Evolutionary conservation across 2,797 vertebrate genomes (phyloP), one percentile per base, ranked within the genome.

Genomic region (Rhodeus uyekii): DNA sequence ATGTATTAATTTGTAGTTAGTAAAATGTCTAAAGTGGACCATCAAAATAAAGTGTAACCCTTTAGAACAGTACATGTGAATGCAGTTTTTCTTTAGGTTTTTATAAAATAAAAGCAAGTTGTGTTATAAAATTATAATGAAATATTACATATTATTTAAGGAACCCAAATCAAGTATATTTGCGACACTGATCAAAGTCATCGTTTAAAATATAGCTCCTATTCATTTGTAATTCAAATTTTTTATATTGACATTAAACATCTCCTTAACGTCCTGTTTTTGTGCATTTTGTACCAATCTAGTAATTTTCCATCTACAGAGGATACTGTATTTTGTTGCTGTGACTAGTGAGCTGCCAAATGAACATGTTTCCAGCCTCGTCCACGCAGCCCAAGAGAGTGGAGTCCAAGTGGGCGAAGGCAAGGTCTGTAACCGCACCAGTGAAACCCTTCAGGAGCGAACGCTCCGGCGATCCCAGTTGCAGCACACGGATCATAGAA

Each of bases 361-460:
- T 96, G 77, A 99, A 97, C 80, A 99, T 94, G 93, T 96, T 97
- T 80, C 98, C 98, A 0, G 97, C 96, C 90, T 99, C 98, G 83
- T 99, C 98, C 12, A 99, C 94, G 67, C 97, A 99, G 10, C 97
- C 98, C 90, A 99, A 87, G 85, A 98, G 94, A 78, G 95, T 96
- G 63, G 98, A 99, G 92, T 98, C 97, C 36, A 99, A 96, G 81
- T 99, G 98, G 82, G 98, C 98, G n/a, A 99, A 99, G 24, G 97
- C 97, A 91, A 99, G 92, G 90, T 99, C 98, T 61, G 97, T 97
- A 87, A 99, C 95, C 0, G 95, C 95, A 0, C 97, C 98, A 0
- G 96, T 97, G 90, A 99, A 99, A 67, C 98, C 98, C 81, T 99
- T 99, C 74, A 99, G 93, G 42, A 99, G 86, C 6, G 95, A 97